Conservation (phyloP, 2,797 vertebrate genomes). For the Neomorphus geoffroyi region DNA sequence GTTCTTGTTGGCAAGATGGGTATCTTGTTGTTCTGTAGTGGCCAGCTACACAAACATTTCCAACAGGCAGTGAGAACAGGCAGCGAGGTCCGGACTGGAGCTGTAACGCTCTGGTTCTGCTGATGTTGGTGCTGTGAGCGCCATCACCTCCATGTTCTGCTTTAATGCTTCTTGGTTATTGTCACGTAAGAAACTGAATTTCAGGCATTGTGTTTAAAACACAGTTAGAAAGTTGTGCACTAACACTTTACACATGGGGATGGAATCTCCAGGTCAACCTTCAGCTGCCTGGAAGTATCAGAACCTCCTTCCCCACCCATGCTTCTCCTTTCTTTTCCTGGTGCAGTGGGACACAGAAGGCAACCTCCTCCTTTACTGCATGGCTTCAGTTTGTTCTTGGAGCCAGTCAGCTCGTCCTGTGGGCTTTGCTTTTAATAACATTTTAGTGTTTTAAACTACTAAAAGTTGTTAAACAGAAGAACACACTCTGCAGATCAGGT, state of each 20-base stretch:
- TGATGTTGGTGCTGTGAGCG: background rate
- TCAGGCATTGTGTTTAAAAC: background rate
- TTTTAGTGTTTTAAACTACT: background rate
- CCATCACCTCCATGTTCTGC: background rate
- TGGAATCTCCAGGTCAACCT: background rate
- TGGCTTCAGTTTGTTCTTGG: background rate
- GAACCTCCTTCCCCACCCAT: background rate
- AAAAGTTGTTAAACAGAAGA: background rate
- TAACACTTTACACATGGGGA: background rate
- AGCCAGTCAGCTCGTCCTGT: background rate
- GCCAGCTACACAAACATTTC: accelerated
- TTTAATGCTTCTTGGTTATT: background rate
- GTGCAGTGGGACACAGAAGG: background rate
- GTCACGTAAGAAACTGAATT: background rate
- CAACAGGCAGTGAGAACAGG: background rate
- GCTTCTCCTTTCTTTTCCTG: background rate
- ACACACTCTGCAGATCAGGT: background rate
- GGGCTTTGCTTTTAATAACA: background rate
- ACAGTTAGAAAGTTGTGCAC: background rate
- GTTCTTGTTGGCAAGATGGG: background rate
- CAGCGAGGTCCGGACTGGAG: background rate
- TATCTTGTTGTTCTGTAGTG: background rate
- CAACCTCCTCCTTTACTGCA: background rate
- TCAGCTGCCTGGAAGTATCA: background rate
- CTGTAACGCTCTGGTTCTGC: background rate